phyloP scores from a whole-genome alignment of 2,888 invertebrate species.

The Rotaria socialis region DNA sequence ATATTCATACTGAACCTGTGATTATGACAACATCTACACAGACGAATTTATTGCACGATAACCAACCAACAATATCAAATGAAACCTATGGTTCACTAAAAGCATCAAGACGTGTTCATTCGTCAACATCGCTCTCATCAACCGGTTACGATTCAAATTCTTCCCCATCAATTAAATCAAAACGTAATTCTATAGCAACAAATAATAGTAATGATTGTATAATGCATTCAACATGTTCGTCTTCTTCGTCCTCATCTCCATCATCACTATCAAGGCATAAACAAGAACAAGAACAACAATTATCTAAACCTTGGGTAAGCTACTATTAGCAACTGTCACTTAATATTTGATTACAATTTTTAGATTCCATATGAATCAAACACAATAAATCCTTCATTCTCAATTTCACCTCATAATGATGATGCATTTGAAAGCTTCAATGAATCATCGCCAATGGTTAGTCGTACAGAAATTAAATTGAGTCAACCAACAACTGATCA shows the following conservation, averaged over 20 bases:
- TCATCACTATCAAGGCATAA: not conserved
- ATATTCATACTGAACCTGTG: not conserved
- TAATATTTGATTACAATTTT: no score
- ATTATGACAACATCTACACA: not conserved
- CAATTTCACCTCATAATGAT: not conserved
- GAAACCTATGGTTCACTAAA: not conserved
- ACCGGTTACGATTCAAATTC: constrained; percentile 28
- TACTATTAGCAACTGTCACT: no score
- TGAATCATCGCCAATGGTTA: not conserved
- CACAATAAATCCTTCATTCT: not conserved
- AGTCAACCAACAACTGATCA: not conserved
- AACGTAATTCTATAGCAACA: not conserved
- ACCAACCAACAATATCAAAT: not conserved
- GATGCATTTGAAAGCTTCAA: not conserved
- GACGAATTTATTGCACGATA: not conserved
- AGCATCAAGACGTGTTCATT: not conserved
- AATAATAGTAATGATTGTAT: not conserved
- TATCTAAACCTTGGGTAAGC: not conserved
- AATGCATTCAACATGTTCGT: not conserved
- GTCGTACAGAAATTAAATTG: not conserved
- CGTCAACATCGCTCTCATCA: not conserved
- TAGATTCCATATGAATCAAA: not conserved
- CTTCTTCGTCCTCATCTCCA: not conserved
- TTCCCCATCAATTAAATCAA: not conserved
- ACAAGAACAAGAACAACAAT: not conserved